Conservation (phyloP, 2,888 invertebrate species). For the Rotaria magnacalcarata region DNA sequence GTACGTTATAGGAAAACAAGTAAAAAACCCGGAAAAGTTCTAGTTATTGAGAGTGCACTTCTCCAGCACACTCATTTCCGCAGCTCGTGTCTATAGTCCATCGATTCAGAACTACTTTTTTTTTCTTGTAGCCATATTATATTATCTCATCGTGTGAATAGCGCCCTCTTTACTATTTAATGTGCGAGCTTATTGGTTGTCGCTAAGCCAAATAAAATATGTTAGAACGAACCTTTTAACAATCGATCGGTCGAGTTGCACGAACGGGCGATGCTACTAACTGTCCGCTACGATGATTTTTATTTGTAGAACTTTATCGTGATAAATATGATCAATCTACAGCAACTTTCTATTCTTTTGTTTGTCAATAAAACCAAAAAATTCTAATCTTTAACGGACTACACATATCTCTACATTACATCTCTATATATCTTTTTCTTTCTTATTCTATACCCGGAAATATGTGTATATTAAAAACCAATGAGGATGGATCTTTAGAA, state of each 20-base stretch:
- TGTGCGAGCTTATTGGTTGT: not conserved
- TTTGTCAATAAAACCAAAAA: not conserved
- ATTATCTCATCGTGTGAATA: not conserved
- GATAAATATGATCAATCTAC: not conserved
- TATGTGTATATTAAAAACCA: constrained; percentile 31
- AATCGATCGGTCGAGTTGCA: constrained; percentile 23
- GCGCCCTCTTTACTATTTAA: not conserved
- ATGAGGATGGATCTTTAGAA: constrained; percentile 22
- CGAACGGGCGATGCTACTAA: constrained; percentile 16
- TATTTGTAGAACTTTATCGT: not conserved
- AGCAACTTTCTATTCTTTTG: not conserved
- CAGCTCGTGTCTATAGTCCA: too few relatives aligned
- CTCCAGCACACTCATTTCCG: too few relatives aligned
- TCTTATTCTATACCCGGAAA: constrained; percentile 11
- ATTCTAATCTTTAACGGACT: not conserved
- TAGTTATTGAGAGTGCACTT: too few relatives aligned
- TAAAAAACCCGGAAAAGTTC: too few relatives aligned
- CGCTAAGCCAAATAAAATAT: not conserved
- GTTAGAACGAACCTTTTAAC: constrained; percentile 7
- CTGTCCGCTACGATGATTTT: not conserved
- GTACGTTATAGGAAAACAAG: too few relatives aligned
- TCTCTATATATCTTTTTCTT: not conserved
- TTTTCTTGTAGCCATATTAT: too few relatives aligned
- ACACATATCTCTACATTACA: not conserved
- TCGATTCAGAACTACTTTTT: too few relatives aligned